phyloP scores from a whole-genome alignment of 1,140 invertebrate species.

The Monomorium pharaonis region DNA sequence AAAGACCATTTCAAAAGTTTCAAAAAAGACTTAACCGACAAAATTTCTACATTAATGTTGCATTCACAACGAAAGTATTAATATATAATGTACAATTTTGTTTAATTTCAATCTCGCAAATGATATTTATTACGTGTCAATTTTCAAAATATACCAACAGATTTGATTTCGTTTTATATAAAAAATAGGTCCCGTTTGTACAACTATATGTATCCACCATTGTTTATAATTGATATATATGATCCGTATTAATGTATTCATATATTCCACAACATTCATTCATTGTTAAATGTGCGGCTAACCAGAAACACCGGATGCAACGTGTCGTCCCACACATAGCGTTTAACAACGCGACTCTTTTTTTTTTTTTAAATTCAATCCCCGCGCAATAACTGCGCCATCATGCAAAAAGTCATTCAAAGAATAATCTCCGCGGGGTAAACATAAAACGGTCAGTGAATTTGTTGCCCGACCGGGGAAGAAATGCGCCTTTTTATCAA shows the following conservation, averaged over 20 bases:
- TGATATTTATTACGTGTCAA: not conserved
- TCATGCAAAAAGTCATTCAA: not conserved
- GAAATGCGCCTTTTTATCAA: constrained; percentile 44
- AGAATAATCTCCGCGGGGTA: not conserved
- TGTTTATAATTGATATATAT: constrained; percentile 7
- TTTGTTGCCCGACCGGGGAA: not conserved
- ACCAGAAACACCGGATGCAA: not conserved
- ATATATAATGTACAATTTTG: not conserved
- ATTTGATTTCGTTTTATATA: not conserved
- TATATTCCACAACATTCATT: not conserved
- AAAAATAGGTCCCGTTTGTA: not conserved
- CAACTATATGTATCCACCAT: not conserved
- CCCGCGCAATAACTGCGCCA: not conserved
- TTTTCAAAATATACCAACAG: not conserved
- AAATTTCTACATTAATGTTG: not conserved
- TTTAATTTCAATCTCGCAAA: not conserved
- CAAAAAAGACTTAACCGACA: not conserved
- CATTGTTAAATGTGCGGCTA: constrained; percentile 13
- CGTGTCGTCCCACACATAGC: not conserved
- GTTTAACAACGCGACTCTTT: not conserved
- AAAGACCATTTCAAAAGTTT: not conserved
- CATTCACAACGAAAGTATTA: not conserved
- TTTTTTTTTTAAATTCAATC: constrained; percentile 11
- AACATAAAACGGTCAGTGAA: not conserved
- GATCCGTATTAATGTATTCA: not conserved